Conservation (phyloP, 1,140 invertebrate genomes). For the Hylaeus volcanicus region DNA sequence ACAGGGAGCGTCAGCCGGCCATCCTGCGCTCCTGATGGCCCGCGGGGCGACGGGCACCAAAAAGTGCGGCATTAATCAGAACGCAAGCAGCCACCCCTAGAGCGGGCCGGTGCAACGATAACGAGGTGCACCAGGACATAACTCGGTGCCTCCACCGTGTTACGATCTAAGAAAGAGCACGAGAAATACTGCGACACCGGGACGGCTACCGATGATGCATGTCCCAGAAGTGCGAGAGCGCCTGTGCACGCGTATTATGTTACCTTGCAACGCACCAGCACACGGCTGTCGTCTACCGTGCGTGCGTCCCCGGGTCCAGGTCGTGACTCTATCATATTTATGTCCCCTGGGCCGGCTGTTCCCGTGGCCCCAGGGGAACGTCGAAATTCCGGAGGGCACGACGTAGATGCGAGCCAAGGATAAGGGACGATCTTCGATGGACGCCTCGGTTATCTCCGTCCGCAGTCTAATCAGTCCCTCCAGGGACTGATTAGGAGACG, state of each 20-base stretch:
- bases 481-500: neutral
- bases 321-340: conserved; percentile 65
- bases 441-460: conserved; percentile 23
- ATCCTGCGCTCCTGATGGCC: neutral
- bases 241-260: conserved; percentile 60
- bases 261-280: conserved; percentile 45
- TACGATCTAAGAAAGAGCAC: conserved; percentile 56
- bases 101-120: conserved; percentile 22
- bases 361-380: neutral
- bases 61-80: conserved; percentile 15
- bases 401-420: conserved; percentile 30
- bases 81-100: neutral
- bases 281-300: conserved; percentile 33
- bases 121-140: conserved; percentile 37
- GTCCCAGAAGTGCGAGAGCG: conserved; percentile 48
- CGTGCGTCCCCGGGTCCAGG: conserved; percentile 40
- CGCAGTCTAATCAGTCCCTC: conserved; percentile 29
- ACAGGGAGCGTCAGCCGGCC: neutral
- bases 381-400: conserved; percentile 41
- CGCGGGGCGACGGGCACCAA: neutral
- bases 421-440: conserved; percentile 31
- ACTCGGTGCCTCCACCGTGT: conserved; percentile 54
- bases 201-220: conserved; percentile 66
- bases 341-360: conserved; percentile 40
- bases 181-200: conserved; percentile 59